phyloP scores from a whole-genome alignment of 2,797 vertebrate genomes.

The Ibycter americanus region DNA sequence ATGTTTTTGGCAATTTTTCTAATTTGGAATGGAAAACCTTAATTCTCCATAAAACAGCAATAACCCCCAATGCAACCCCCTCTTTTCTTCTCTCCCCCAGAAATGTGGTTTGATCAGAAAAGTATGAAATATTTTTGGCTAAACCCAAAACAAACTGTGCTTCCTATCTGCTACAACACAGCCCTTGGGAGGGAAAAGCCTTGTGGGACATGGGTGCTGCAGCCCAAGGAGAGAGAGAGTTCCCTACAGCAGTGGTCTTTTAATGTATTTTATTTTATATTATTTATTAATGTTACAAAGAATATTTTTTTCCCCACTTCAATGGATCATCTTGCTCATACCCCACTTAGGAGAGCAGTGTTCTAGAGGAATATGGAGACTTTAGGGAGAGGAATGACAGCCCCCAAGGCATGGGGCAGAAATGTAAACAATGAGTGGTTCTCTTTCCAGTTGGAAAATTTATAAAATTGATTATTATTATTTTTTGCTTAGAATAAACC shows the following conservation, averaged over 20 bases:
- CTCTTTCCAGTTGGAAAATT: not conserved
- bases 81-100: not conserved
- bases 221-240: not conserved
- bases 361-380: not conserved
- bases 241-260: not conserved
- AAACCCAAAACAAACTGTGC: not conserved
- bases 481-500: not conserved
- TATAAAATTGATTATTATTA: no score
- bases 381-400: not conserved
- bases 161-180: not conserved
- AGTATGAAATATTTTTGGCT: not conserved
- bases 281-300: not conserved
- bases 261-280: not conserved
- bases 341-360: not conserved
- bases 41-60: not conserved
- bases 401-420: fast-evolving
- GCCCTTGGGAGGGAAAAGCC: not conserved
- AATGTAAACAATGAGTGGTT: not conserved
- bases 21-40: not conserved
- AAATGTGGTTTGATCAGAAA: not conserved
- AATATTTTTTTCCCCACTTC: not conserved
- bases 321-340: not conserved
- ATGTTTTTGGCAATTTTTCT: not conserved
- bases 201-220: not conserved
- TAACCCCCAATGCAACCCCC: fast-evolving